phyloP scores from a whole-genome alignment of 2,797 vertebrate species.

The Sebastes matsubarae region DNA sequence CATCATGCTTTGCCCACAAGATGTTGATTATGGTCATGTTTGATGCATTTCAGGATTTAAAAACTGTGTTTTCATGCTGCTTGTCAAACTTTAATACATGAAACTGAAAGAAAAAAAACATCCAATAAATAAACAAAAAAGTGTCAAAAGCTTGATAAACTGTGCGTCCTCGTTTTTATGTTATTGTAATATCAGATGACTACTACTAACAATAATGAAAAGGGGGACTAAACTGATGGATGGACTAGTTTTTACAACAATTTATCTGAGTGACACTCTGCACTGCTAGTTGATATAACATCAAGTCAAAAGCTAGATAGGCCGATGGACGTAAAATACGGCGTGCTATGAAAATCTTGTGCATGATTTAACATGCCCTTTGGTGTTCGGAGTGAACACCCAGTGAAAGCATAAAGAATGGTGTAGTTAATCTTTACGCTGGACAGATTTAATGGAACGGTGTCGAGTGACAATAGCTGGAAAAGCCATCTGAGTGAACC shows the following conservation, averaged over 20 bases:
- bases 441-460: conserved; percentile 87
- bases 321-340: conserved; percentile 48
- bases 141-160: not conserved
- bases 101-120: not conserved
- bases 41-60: not conserved
- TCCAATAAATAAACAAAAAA: not conserved
- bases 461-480: conserved; percentile 86
- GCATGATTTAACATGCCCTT: conserved; percentile 74
- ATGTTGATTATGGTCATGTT: not conserved
- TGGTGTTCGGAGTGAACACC: conserved; percentile 50
- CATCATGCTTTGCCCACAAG: not conserved
- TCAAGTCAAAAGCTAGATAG: conserved; percentile 41
- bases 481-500: conserved; percentile 84
- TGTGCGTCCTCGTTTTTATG: not conserved
- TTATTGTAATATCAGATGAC: conserved; percentile 13
- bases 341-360: conserved; percentile 45
- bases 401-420: conserved; percentile 72
- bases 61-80: too few relatives aligned
- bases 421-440: conserved; percentile 83
- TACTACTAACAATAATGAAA: not conserved
- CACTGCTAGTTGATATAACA: conserved; percentile 45
- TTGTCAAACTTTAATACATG: not conserved
- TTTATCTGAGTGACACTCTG: conserved; percentile 28
- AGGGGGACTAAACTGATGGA: conserved; percentile 25
- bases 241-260: conserved; percentile 18